phyloP scores from a whole-genome alignment of 1,140 invertebrate species.

The Berghia stephanieae region DNA sequence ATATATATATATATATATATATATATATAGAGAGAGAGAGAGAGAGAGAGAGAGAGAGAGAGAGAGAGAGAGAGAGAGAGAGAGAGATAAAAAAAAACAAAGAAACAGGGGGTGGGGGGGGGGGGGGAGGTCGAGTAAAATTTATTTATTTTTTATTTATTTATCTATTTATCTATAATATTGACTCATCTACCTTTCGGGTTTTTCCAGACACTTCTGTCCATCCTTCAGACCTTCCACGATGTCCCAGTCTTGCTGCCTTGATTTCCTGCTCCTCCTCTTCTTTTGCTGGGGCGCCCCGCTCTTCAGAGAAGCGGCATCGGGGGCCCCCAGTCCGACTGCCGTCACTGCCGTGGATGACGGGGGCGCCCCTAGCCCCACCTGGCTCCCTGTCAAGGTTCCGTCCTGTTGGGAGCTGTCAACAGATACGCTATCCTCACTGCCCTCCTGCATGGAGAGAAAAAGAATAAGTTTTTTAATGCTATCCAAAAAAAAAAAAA shows the following conservation, averaged over 20 bases:
- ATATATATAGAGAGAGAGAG: background rate
- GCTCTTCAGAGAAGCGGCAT: constrained; percentile 13
- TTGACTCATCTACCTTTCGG: constrained; percentile 70
- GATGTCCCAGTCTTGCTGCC: constrained; percentile 78
- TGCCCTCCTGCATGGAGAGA: constrained; percentile 29
- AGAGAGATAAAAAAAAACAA: background rate
- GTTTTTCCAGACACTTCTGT: constrained; percentile 78
- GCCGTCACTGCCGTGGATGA: background rate
- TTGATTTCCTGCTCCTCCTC: constrained; percentile 33
- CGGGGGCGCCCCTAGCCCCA: background rate
- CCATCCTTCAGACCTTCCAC: constrained; percentile 75
- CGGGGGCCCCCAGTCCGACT: background rate
- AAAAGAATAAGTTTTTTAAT: background rate
- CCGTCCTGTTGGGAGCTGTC: constrained; percentile 38
- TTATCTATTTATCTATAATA: constrained; percentile 4
- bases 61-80: background rate
- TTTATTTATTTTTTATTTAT: background rate
- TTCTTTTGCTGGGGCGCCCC: constrained; percentile 29
- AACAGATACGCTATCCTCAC: constrained; percentile 38
- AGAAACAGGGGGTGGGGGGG: background rate
- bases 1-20: constrained; percentile 12
- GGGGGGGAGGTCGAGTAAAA: background rate
- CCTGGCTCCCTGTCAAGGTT: background rate
- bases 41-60: background rate
- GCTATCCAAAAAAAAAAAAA: background rate